Percentiles rank a stretch among this genome's conserved stretches.
Conservation (phyloP, 2,888 invertebrate genomes). For the Cosmorhoe ocellata region DNA sequence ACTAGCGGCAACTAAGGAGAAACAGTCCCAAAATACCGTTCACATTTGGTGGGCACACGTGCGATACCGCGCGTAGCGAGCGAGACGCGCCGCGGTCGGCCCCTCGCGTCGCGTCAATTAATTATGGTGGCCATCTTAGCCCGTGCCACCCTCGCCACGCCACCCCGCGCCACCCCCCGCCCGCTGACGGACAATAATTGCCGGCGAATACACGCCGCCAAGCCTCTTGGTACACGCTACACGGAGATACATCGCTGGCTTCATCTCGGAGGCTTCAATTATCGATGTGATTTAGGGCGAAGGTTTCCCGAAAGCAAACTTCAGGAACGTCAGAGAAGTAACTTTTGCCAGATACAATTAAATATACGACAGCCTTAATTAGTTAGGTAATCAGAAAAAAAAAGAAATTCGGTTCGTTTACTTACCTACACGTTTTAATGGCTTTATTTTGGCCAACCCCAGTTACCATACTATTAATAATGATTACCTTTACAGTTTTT, state of each 20-base stretch:
- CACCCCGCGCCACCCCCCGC: conserved; percentile 29
- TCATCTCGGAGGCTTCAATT: conserved; percentile 14
- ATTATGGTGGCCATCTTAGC: conserved; percentile 82
- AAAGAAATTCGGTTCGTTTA: too few relatives aligned
- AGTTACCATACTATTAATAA: too few relatives aligned
- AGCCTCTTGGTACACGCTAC: conserved; percentile 19
- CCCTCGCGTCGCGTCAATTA: conserved; percentile 82
- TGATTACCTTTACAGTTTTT: too few relatives aligned
- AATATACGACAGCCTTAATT: too few relatives aligned
- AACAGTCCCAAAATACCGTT: conserved; percentile 24
- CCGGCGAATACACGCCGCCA: conserved; percentile 41
- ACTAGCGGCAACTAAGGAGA: neutral
- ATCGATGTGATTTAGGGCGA: conserved; percentile 3
- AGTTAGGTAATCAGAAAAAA: too few relatives aligned
- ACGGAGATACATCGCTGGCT: conserved; percentile 15
- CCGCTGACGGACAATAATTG: conserved; percentile 79
- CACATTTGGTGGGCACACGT: conserved; percentile 44
- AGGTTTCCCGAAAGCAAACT: neutral
- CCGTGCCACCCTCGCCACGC: conserved; percentile 45
- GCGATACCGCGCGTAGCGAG: conserved; percentile 75
- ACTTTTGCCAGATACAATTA: too few relatives aligned
- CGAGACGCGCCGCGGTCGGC: conserved; percentile 64
- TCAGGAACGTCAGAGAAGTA: too few relatives aligned
- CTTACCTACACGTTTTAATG: too few relatives aligned
- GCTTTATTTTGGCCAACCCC: too few relatives aligned